A percentile compares a stretch with the other conserved stretches of the same genome.
phyloP scores from a whole-genome alignment of 2,888 invertebrate species.

The Lampropteryx suffumata region DNA sequence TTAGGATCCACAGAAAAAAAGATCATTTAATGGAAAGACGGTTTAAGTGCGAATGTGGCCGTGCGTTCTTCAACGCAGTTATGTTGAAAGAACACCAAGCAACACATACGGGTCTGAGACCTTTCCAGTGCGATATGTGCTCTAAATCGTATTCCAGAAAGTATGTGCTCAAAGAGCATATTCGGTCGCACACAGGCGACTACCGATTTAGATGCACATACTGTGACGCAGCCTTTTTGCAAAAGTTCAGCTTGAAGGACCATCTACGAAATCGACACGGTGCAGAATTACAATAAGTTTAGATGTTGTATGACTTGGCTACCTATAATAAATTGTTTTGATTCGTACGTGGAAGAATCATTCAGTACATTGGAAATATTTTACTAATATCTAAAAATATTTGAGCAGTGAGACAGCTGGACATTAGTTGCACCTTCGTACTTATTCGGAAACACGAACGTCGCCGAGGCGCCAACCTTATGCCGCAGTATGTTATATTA shows the following conservation, averaged over 20 bases:
- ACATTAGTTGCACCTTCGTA: too few relatives aligned
- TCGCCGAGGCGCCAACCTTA: too few relatives aligned
- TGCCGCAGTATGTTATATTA: too few relatives aligned
- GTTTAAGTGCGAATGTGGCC: conserved; percentile 69
- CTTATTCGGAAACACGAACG: too few relatives aligned
- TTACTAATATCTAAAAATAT: too few relatives aligned
- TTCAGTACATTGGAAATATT: too few relatives aligned
- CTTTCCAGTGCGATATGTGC: conserved; percentile 59
- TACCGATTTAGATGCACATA: conserved; percentile 60
- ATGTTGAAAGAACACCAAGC: conserved; percentile 56
- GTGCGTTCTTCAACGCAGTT: conserved; percentile 53
- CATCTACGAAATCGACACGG: conserved; percentile 64
- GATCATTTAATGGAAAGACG: conserved; percentile 65
- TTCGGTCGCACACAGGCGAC: conserved; percentile 36
- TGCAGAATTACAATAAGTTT: not conserved
- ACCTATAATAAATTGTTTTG: too few relatives aligned
- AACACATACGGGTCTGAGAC: conserved; percentile 53
- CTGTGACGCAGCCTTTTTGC: conserved; percentile 69
- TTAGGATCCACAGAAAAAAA: conserved; percentile 54
- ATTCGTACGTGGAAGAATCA: too few relatives aligned
- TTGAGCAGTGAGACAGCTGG: too few relatives aligned
- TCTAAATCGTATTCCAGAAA: conserved; percentile 46
- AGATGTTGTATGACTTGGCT: too few relatives aligned
- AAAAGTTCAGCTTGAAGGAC: conserved; percentile 69
- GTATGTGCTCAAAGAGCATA: conserved; percentile 6